phyloP scores from a whole-genome alignment of 2,888 invertebrate species.

The Sialis fuliginosa region DNA sequence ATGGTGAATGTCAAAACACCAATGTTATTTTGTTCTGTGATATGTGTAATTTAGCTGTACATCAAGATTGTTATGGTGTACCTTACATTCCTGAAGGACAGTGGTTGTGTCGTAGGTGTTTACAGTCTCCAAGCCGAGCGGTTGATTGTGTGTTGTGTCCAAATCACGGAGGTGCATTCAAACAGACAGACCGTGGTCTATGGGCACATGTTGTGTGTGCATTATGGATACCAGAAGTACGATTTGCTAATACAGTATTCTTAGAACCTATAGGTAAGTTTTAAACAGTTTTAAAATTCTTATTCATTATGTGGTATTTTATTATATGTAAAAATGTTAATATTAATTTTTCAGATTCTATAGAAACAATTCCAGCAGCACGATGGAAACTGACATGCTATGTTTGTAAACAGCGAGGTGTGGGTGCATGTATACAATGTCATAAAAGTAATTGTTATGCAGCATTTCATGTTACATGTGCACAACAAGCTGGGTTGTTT shows the following conservation, averaged over 20 bases:
- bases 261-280: conserved; percentile 77
- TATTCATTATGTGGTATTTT: too few relatives aligned
- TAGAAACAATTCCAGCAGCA: conserved; percentile 88
- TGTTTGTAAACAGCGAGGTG: conserved; percentile 83
- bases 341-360: conserved; percentile 47
- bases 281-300: conserved; percentile 1
- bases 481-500: conserved; percentile 84
- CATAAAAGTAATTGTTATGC: conserved; percentile 92
- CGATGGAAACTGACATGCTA: conserved; percentile 94
- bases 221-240: conserved; percentile 96
- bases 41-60: conserved; percentile 98
- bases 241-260: conserved; percentile 95
- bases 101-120: conserved; percentile 90
- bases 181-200: conserved; percentile 85
- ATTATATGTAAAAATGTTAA: background rate
- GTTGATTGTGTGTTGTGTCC: conserved; percentile 98
- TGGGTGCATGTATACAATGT: conserved; percentile 96
- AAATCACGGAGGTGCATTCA: conserved; percentile 95
- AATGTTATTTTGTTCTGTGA: conserved; percentile 99
- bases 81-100: conserved; percentile 44
- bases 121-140: conserved; percentile 88
- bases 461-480: conserved; percentile 98
- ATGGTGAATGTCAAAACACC: conserved; percentile 96
- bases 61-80: conserved; percentile 97
- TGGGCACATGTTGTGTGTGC: conserved; percentile 99